phyloP scores from a whole-genome alignment of 2,113 vertebrate genomes.

The Peromyscus maniculatus region DNA sequence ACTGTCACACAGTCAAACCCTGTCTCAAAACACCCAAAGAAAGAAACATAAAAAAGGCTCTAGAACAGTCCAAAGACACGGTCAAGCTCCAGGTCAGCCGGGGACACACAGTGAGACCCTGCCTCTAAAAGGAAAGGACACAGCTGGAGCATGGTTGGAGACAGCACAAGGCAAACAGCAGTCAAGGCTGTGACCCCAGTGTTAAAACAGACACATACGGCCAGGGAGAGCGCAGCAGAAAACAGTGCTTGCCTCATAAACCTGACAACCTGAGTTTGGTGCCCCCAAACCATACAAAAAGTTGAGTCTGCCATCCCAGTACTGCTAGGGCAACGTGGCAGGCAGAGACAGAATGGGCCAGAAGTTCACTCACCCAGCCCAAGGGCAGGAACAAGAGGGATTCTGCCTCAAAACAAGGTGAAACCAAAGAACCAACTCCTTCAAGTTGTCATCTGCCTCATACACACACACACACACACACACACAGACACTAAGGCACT shows the following conservation, averaged over 20 bases:
- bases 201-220: not conserved
- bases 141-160: not conserved
- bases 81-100: not conserved
- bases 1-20: not conserved
- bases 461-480: not conserved
- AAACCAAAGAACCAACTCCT: not conserved
- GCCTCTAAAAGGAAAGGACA: not conserved
- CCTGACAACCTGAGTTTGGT: not conserved
- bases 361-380: too few species aligned
- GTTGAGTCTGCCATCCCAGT: not conserved
- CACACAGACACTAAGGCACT: not conserved
- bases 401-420: not conserved
- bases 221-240: not conserved
- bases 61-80: not conserved
- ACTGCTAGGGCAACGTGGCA: not conserved
- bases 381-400: not conserved
- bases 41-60: not conserved
- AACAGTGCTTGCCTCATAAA: not conserved
- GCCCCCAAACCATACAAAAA: not conserved
- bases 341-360: not conserved
- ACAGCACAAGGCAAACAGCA: not conserved
- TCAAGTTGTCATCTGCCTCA: not conserved
- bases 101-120: not conserved
- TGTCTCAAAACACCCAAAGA: not conserved
- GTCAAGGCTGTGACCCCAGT: not conserved